Conservation (phyloP, 2,113 vertebrate genomes). For the Myiopsitta monachus region DNA sequence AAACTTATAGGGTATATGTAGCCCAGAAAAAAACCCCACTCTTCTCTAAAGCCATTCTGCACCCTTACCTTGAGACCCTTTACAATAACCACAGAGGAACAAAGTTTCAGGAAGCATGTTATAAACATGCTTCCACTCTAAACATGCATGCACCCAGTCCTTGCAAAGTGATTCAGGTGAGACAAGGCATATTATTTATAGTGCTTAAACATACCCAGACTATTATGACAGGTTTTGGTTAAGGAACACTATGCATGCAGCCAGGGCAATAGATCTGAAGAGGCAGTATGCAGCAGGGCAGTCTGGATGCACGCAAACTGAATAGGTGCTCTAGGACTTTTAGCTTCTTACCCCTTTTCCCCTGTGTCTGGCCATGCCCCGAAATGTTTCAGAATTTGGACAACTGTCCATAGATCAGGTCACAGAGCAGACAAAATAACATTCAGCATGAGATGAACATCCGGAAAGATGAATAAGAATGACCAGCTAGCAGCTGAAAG, state of each 20-base stretch:
- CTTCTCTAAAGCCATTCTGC: background rate
- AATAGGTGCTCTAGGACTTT: background rate
- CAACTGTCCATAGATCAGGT: background rate
- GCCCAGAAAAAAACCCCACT: rapidly evolving
- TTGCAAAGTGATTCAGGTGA: background rate
- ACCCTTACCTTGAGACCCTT: background rate
- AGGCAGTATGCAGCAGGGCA: background rate
- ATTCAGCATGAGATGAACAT: background rate
- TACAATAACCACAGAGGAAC: background rate
- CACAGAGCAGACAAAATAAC: background rate
- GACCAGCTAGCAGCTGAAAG: background rate
- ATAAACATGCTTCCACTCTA: background rate
- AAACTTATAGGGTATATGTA: background rate
- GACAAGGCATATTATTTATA: background rate
- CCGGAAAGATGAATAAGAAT: background rate
- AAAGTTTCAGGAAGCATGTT: background rate
- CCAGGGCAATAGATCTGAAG: background rate
- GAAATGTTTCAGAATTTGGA: background rate
- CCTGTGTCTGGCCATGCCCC: background rate
- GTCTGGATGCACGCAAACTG: background rate
- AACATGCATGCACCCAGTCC: background rate
- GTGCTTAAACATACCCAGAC: background rate
- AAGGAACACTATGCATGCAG: background rate
- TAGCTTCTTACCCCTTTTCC: background rate
- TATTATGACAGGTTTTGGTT: background rate